A percentile compares a stretch with the other conserved stretches of the same genome.
These are phyloP conservation scores for Acanthisitta chloris DNA, from an alignment of 2,113 vertebrate genomes.

Conservation along the genomic window DNA sequence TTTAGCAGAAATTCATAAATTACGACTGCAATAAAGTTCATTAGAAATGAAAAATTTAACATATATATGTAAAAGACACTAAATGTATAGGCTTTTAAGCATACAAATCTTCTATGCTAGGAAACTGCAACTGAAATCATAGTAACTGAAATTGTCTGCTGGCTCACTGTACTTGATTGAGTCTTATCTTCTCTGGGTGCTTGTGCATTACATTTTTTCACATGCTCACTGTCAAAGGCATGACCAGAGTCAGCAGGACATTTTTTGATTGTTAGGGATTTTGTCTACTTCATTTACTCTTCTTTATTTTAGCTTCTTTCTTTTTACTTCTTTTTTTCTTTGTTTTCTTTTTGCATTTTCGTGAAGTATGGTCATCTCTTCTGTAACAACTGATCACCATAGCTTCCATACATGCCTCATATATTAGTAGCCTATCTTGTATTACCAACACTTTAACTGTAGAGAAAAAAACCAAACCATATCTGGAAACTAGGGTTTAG, in stretches of 20 bases:
- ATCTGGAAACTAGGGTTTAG: neutral
- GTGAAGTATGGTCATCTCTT: neutral
- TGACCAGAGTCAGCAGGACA: neutral
- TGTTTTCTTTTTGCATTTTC: neutral
- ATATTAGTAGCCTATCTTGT: neutral
- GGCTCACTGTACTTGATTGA: neutral
- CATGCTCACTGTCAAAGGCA: neutral
- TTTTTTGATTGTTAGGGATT: neutral
- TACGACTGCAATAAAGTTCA: neutral
- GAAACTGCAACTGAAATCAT: neutral
- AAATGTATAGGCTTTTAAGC: neutral
- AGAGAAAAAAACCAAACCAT: neutral
- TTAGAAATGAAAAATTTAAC: neutral
- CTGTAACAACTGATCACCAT: neutral
- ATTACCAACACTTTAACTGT: neutral
- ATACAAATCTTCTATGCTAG: neutral
- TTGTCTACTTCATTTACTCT: neutral
- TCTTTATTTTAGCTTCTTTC: too few relatives aligned
- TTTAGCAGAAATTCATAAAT: neutral
- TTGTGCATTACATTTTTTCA: neutral
- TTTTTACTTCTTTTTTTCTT: too few relatives aligned
- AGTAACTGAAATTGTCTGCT: neutral
- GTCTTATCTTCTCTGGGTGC: accelerated
- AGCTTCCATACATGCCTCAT: neutral
- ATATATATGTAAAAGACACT: neutral